These are phyloP conservation scores for Datnioides undecimradiatus DNA, from an alignment of 2,113 vertebrate genomes.

Conservation along the genomic window DNA sequence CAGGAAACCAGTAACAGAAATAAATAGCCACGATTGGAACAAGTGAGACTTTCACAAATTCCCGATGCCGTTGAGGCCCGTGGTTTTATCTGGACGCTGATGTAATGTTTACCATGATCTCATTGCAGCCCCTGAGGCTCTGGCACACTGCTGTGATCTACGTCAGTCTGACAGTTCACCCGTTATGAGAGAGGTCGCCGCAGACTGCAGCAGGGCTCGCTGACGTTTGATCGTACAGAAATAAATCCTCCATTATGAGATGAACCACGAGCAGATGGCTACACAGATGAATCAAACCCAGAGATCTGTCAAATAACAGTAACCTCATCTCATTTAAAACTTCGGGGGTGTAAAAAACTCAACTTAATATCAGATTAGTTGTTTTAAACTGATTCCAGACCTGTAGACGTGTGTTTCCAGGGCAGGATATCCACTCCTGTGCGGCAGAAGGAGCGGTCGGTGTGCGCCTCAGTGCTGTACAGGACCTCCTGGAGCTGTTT, in stretches of 20 bases:
- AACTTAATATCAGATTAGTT: neutral
- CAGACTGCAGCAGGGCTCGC: neutral
- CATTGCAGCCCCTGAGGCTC: slow-evolving; percentile 4
- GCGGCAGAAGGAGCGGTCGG: slow-evolving; percentile 81
- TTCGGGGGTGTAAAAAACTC: neutral
- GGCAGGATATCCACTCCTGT: slow-evolving; percentile 79
- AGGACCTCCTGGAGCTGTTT: slow-evolving; percentile 79
- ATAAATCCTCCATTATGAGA: neutral
- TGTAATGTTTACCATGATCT: slow-evolving; percentile 22
- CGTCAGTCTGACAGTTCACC: slow-evolving; percentile 19
- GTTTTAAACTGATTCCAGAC: slow-evolving; percentile 50
- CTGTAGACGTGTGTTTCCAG: slow-evolving; percentile 76
- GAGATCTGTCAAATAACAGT: neutral
- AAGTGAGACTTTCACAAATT: slow-evolving; percentile 6
- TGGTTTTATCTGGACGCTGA: neutral
- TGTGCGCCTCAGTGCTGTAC: slow-evolving; percentile 84
- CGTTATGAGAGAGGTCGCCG: neutral
- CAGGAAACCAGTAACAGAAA: neutral
- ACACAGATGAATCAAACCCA: neutral
- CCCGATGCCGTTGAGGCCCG: neutral
- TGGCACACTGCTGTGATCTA: slow-evolving; percentile 25
- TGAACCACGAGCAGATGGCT: neutral
- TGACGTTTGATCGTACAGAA: neutral
- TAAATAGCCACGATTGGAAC: neutral
- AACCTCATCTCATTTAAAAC: neutral